phyloP scores from a whole-genome alignment of 1,140 invertebrate species.

The Neodiprion fabricii region DNA sequence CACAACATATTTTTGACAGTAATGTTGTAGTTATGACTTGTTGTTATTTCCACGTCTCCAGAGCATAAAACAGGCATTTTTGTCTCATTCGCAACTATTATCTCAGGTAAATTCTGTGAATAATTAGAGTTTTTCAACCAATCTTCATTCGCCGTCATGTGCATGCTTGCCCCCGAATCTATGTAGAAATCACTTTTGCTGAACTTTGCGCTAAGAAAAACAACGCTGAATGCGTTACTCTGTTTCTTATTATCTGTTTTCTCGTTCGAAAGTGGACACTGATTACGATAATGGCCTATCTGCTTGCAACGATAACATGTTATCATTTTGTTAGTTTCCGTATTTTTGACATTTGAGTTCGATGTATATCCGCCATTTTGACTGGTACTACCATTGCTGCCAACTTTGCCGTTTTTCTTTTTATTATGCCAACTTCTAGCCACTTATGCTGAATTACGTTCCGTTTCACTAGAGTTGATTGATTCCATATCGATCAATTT shows the following conservation, averaged over 20 bases:
- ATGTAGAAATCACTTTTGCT: constrained; percentile 37
- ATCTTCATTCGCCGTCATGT: constrained; percentile 36
- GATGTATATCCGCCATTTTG: too few species aligned
- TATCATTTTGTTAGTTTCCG: not conserved
- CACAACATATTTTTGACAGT: constrained; percentile 21
- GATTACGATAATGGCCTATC: constrained; percentile 11
- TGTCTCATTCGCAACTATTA: constrained; percentile 34
- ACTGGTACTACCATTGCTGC: too few species aligned
- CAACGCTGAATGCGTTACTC: constrained; percentile 2
- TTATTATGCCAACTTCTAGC: too few species aligned
- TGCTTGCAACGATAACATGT: constrained; percentile 14
- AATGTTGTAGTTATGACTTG: constrained; percentile 9
- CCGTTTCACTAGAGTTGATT: too few species aligned
- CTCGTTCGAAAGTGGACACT: constrained; percentile 10
- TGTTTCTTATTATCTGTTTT: not conserved
- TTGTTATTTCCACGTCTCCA: constrained; percentile 31
- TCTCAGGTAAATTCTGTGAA: constrained; percentile 29
- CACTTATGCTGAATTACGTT: too few species aligned
- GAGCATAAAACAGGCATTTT: constrained; percentile 35
- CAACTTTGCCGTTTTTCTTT: too few species aligned
- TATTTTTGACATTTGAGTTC: too few species aligned
- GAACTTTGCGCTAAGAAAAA: constrained; percentile 12
- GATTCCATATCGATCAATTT: too few species aligned
- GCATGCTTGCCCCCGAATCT: constrained; percentile 40
- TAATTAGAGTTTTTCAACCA: constrained; percentile 24